Evolutionary conservation across 2,888 invertebrate genomes (phyloP).

Genomic region (Lithophane socia): DNA sequence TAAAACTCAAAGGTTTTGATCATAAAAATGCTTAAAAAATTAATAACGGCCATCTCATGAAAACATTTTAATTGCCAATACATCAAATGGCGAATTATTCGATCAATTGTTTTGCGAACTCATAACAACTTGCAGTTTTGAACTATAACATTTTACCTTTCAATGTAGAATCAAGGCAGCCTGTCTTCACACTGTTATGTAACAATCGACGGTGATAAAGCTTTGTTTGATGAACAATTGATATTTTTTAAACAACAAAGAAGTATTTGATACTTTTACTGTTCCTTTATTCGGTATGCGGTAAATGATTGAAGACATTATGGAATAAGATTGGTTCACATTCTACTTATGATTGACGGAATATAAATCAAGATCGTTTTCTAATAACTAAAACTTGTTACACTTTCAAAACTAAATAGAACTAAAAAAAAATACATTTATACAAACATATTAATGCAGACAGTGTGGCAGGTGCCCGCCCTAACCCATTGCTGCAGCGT

Average conservation of each 20-base stretch:
- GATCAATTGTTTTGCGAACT: conserved; percentile 61
- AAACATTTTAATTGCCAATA: conserved; percentile 57
- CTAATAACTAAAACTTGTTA: not conserved
- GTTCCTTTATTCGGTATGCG: conserved; percentile 45
- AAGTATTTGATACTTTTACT: conserved; percentile 64
- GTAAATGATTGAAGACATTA: conserved; percentile 34
- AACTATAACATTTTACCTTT: conserved; percentile 68
- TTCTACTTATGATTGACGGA: conserved; percentile 16
- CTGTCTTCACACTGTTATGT: conserved; percentile 64
- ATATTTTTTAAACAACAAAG: conserved; percentile 64
- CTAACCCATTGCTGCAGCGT: conserved; percentile 51
- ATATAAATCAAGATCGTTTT: conserved; percentile 10
- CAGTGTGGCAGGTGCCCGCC: conserved; percentile 46
- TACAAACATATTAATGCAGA: conserved; percentile 1
- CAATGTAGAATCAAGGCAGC: conserved; percentile 68
- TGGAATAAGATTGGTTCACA: conserved; percentile 11
- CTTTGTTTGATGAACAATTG: conserved; percentile 65
- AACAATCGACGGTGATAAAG: conserved; percentile 58
- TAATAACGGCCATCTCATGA: conserved; percentile 21
- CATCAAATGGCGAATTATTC: conserved; percentile 43
- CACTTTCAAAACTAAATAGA: not conserved
- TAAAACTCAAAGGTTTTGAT: conserved; percentile 22
- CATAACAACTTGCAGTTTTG: conserved; percentile 72
- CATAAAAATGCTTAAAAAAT: conserved; percentile 10
- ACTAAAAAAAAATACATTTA: not conserved